Conservation (phyloP, 2,888 invertebrate genomes). For the Ctena decussata region DNA sequence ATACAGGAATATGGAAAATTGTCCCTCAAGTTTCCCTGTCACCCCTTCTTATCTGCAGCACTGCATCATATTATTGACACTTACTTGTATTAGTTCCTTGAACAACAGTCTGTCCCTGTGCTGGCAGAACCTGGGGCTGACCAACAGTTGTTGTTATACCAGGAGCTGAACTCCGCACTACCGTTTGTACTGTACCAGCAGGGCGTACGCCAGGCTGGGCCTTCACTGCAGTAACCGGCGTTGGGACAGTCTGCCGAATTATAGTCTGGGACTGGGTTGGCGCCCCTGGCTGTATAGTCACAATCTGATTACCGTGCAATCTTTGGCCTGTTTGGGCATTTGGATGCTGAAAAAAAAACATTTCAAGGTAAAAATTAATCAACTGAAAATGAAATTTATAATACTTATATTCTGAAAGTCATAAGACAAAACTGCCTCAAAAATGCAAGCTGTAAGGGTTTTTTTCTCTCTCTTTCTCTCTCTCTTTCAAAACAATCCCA, state of each 20-base stretch:
- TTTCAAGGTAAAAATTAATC: too few relatives aligned
- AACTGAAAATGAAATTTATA: too few relatives aligned
- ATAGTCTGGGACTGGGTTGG: conserved; percentile 65
- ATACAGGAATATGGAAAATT: too few relatives aligned
- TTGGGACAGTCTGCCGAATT: conserved; percentile 69
- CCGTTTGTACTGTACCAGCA: conserved; percentile 52
- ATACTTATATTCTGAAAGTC: too few relatives aligned
- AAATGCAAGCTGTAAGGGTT: too few relatives aligned
- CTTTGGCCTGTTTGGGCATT: conserved; percentile 44
- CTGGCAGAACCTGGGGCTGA: conserved; percentile 38
- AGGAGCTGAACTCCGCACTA: conserved; percentile 46
- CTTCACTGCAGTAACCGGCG: conserved; percentile 64
- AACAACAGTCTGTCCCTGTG: conserved; percentile 25
- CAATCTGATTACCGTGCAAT: conserved; percentile 70
- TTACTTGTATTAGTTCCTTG: conserved; percentile 17
- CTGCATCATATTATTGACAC: neutral
- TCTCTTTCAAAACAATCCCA: too few relatives aligned
- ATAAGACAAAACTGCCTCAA: too few relatives aligned
- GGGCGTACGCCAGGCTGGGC: conserved; percentile 57
- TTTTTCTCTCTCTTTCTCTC: too few relatives aligned
- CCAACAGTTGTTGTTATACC: conserved; percentile 41
- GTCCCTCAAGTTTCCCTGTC: too few relatives aligned
- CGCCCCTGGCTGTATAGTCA: conserved; percentile 76
- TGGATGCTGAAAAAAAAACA: conserved; percentile 44
- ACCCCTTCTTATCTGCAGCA: too few relatives aligned